Conservation (phyloP, 2,888 invertebrate genomes). For the Tryphoninae sp. region DNA sequence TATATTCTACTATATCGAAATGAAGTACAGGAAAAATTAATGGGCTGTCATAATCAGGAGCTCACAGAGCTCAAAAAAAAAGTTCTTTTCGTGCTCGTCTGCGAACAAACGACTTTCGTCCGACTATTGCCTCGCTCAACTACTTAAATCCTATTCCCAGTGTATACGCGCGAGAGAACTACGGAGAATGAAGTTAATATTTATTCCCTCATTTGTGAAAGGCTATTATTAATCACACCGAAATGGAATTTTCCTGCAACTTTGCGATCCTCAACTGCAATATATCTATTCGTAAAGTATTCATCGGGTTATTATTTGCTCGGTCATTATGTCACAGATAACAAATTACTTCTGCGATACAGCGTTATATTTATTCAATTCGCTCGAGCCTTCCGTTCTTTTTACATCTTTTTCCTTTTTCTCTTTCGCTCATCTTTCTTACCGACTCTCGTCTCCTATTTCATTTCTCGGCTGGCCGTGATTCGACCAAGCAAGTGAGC, state of each 20-base stretch:
- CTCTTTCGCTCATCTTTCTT: slow-evolving; percentile 3
- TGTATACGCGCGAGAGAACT: neutral
- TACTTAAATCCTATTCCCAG: slow-evolving; percentile 26
- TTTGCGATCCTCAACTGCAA: slow-evolving; percentile 10
- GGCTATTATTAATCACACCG: slow-evolving; percentile 9
- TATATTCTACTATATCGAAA: neutral
- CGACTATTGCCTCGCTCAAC: slow-evolving; percentile 14
- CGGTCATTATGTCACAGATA: slow-evolving; percentile 41
- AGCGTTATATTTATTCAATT: slow-evolving; percentile 41
- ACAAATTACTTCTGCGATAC: slow-evolving; percentile 48
- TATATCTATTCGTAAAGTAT: slow-evolving; percentile 11
- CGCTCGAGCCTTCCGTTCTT: slow-evolving; percentile 1
- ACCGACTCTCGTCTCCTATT: slow-evolving; percentile 10
- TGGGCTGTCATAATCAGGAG: neutral
- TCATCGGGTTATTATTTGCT: slow-evolving; percentile 39
- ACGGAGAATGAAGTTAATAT: neutral
- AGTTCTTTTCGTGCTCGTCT: neutral
- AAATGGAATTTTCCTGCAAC: slow-evolving; percentile 18
- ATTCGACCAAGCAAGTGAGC: slow-evolving; percentile 55
- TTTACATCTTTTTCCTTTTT: slow-evolving; percentile 5
- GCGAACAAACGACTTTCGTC: neutral
- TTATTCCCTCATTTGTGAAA: slow-evolving; percentile 19
- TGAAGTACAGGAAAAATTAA: neutral
- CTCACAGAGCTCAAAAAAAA: neutral
- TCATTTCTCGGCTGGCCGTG: slow-evolving; percentile 27